Evolutionary conservation across 2,113 vertebrate genomes (phyloP), one percentile per base, ranked within the genome.

Genomic region (Chlorodrepanis virens): DNA sequence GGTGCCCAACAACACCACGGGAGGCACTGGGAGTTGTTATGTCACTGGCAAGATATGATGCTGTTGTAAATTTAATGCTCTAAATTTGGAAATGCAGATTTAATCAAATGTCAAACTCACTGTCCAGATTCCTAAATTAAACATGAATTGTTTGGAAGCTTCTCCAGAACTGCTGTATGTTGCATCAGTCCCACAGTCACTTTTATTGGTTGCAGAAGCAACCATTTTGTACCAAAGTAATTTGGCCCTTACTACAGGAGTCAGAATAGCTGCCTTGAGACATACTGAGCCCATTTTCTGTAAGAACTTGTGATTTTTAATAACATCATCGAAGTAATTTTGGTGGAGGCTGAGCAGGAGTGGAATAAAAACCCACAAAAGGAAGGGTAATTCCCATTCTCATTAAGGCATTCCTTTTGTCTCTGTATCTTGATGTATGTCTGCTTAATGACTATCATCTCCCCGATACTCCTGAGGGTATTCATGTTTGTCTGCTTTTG

Each of bases 111-210:
- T 90, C 94, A 82, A 6, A 59, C 19, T 72, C 19, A 3, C 74
- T 70, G 89, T 91, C 95, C 80, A 47, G 53, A 63, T 96, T 95
- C 65, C 90, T 93, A 79, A 96, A 91, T 96, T 88, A 90, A 95
- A 89, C 72, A 90, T 92, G 80, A 91, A 96, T 95, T 94, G 37
- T 71, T 75, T 85, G 33, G 88, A 89, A 95, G 74, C 61, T 83
- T 93, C 95, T 96, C 63, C 72, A 89, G 56, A 52, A 40, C 25
- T 94, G 75, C 33, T 89, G 78, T 87, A 90, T 71, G 77, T 85
- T 93, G 10, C 45, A 59, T 82, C 87, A 84, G 52, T 89, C 81
- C 29, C 60, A 27, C 18, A 59, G 54, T 53, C 53, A 33, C 78
- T 68, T 92, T 83, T 95, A 76, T 68, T 87, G n/a, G 69, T 89